Conservation (phyloP, 2,797 vertebrate species). For the Neosilurus hyrtlii region DNA sequence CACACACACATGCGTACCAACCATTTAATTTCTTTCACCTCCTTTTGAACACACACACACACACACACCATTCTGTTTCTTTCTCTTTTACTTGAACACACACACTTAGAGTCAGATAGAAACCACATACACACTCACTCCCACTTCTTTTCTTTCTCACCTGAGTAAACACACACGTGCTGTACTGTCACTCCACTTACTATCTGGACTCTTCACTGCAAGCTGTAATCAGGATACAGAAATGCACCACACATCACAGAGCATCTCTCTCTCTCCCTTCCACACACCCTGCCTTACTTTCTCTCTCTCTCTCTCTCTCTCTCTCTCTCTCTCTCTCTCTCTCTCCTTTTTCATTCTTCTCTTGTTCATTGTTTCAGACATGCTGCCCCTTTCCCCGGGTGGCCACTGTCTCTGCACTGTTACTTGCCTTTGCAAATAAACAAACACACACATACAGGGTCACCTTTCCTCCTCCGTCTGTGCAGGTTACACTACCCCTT, state of each 20-base stretch:
- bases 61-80: slow-evolving; percentile 11
- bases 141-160: slow-evolving; percentile 9
- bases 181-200: slow-evolving; percentile 56
- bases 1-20: neutral
- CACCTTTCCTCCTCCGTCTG: slow-evolving; percentile 63
- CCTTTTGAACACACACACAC: slow-evolving; percentile 28
- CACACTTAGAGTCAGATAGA: slow-evolving; percentile 8
- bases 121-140: neutral
- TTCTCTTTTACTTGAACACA: neutral
- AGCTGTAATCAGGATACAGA: slow-evolving; percentile 75
- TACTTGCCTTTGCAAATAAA: slow-evolving; percentile 66
- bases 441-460: slow-evolving; percentile 57
- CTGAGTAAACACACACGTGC: slow-evolving; percentile 18
- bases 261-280: slow-evolving; percentile 31
- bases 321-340: slow-evolving; percentile 8
- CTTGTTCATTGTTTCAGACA: slow-evolving; percentile 36
- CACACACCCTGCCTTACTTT: slow-evolving; percentile 59
- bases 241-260: slow-evolving; percentile 69
- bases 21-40: slow-evolving; percentile 18
- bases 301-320: neutral
- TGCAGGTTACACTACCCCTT: slow-evolving; percentile 16
- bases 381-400: slow-evolving; percentile 66
- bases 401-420: slow-evolving; percentile 64
- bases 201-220: slow-evolving; percentile 66
- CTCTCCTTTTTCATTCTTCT: slow-evolving; percentile 30